phyloP scores from a whole-genome alignment of 2,888 invertebrate genomes.

The Ypsolopha sequella region DNA sequence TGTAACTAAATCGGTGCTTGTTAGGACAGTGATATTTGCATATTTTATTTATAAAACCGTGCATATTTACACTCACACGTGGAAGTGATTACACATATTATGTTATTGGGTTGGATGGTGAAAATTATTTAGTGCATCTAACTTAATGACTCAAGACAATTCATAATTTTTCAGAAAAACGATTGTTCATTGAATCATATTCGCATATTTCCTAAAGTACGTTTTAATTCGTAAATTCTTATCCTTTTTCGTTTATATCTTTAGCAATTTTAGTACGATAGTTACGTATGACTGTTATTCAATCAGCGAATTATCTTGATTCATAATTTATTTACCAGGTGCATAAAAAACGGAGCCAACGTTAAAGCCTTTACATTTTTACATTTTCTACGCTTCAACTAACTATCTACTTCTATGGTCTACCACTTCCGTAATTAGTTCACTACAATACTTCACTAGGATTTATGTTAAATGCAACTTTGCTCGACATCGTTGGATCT shows the following conservation, averaged over 20 bases:
- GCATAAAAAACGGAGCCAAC: constrained; percentile 66
- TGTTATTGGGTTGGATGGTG: background rate
- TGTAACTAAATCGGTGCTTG: too few species aligned
- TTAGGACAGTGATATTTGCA: too few species aligned
- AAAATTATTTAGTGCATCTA: background rate
- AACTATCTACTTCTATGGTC: background rate
- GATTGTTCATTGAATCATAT: background rate
- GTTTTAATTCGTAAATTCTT: background rate
- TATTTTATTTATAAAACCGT: too few species aligned
- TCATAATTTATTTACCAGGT: constrained; percentile 42
- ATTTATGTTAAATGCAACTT: background rate
- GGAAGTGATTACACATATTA: constrained; percentile 8
- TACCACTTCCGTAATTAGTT: background rate
- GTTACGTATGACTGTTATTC: too few species aligned
- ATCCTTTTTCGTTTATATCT: too few species aligned
- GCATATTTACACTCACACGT: constrained; percentile 13
- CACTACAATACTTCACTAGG: background rate
- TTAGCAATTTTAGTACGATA: too few species aligned
- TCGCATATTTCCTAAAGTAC: too few species aligned
- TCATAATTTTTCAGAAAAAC: constrained; percentile 7
- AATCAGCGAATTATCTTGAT: constrained; percentile 25
- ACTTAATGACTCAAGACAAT: constrained; percentile 26
- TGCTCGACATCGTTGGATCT: constrained; percentile 43
- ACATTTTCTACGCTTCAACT: background rate
- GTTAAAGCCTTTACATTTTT: constrained; percentile 39